A percentile compares a stretch with the other conserved stretches of the same genome.
Conservation (phyloP, 2,113 vertebrate genomes). For the Engraulis encrasicolus region DNA sequence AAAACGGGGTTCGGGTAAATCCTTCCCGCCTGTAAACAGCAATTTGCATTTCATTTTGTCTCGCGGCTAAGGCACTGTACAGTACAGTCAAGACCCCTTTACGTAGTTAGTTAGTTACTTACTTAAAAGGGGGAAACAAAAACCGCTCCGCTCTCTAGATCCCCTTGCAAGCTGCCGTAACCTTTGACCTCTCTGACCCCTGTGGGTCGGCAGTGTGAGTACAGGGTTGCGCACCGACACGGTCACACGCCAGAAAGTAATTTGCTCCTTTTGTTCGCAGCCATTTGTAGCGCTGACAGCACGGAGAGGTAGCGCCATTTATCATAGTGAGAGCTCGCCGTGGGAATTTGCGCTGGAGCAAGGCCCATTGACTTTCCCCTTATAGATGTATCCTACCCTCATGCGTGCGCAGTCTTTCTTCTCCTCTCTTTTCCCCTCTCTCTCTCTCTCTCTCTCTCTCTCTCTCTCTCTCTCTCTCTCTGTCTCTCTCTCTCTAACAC, state of each 20-base stretch:
- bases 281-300: not conserved
- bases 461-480: not conserved
- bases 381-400: not conserved
- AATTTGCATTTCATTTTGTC: too few species aligned
- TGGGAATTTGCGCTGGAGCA: not conserved
- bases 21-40: too few species aligned
- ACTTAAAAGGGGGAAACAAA: not conserved
- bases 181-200: not conserved
- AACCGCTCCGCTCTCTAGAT: not conserved
- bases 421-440: not conserved
- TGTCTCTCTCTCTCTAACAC: not conserved
- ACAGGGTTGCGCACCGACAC: not conserved
- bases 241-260: not conserved
- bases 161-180: not conserved
- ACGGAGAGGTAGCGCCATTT: not conserved
- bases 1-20: too few species aligned
- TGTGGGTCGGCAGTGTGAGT: not conserved
- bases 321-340: not conserved
- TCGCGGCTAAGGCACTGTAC: too few species aligned
- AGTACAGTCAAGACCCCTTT: too few species aligned
- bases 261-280: not conserved
- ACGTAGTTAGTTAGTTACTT: not conserved
- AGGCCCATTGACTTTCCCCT: not conserved
- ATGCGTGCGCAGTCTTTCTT: not conserved
- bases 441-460: not conserved